Evolutionary conservation across 2,888 invertebrate species (phyloP).

Genomic region (Scelioninae gen. 1): DNA sequence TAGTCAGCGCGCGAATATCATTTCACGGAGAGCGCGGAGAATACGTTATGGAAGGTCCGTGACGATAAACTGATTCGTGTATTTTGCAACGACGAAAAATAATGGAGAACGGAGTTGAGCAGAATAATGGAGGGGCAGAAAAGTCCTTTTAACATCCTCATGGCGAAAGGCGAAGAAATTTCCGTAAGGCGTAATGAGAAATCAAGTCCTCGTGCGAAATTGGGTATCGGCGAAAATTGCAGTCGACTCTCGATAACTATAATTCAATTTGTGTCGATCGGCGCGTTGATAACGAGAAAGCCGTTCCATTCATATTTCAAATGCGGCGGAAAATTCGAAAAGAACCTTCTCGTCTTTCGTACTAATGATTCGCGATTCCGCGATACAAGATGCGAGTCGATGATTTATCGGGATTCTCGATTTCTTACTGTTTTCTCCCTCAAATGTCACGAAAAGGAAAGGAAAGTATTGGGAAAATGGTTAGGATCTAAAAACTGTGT

Average conservation of each 20-base stretch:
- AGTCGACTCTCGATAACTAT: conserved; percentile 44
- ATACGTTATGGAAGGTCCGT: conserved; percentile 46
- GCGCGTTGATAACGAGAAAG: conserved; percentile 60
- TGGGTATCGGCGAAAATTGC: conserved; percentile 54
- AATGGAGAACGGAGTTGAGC: background rate
- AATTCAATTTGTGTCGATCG: conserved; percentile 62
- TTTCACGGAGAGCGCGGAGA: conserved; percentile 49
- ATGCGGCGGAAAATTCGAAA: conserved; percentile 37
- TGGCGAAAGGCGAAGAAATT: conserved; percentile 36
- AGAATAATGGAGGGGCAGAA: background rate
- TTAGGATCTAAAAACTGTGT: background rate
- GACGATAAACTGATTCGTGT: conserved; percentile 27
- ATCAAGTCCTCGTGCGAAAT: conserved; percentile 47
- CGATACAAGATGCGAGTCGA: conserved; percentile 15
- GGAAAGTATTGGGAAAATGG: background rate
- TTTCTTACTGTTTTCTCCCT: conserved; percentile 12
- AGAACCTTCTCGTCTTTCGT: conserved; percentile 5
- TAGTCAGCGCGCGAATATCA: conserved; percentile 52
- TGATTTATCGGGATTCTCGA: conserved; percentile 26
- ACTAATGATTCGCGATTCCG: conserved; percentile 35
- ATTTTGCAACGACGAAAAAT: conserved; percentile 25
- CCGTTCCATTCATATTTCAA: conserved; percentile 43
- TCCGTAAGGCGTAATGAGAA: conserved; percentile 48
- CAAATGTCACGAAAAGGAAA: conserved; percentile 12
- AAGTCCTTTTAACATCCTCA: too few species aligned